Base-by-base conservation (phyloP, 2,888 invertebrate genomes). In the Norana najaformis region DNA sequence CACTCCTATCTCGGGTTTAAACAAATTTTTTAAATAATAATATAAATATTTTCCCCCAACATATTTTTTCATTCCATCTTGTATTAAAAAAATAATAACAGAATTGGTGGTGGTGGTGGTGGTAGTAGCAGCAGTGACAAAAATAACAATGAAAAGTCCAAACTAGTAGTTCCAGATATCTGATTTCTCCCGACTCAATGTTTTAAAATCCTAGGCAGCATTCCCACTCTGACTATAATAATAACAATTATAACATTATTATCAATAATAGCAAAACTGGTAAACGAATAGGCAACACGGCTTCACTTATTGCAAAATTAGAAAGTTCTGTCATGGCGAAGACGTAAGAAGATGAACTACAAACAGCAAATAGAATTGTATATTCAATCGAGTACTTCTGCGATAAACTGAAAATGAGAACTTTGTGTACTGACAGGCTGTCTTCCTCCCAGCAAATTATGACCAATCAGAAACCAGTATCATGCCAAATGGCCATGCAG, bases 281-380 rank as follows among this genome's bases (percentile, higher is more conserved):
- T 47, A n/a, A n/a, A 47, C 23, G 47, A 47, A 47, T n/a, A 69
- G 69, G 69, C 69, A 69, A 11, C 69, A 69, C 69, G 69, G 69
- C n/a, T 69, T 69, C 69, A n/a, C 69, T 69, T 69, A 69, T 69
- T 69, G 69, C 69, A 69, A 69, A n/a, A 69, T 69, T n/a, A n/a
- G 69, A 69, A 69, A 69, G 69, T 69, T 69, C 69, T 69, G 69
- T 69, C 69, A 69, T 69, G 69, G 30, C 69, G n/a, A n/a, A 69
- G 69, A 69, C 30, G 30, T 69, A n/a, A 30, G 69, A 69, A 69
- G 69, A 69, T n/a, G 13, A 69, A 69, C 69, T 69, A 69, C 30
- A 69, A 69, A 30, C 16, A 69, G n/a, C 69, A 69, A 30, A 8
- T n/a, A 1, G 69, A 69, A 69, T n/a, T n/a, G 69, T 69, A n/a